phyloP scores from a whole-genome alignment of 1,140 invertebrate species.

The Sinonovacula constricta region DNA sequence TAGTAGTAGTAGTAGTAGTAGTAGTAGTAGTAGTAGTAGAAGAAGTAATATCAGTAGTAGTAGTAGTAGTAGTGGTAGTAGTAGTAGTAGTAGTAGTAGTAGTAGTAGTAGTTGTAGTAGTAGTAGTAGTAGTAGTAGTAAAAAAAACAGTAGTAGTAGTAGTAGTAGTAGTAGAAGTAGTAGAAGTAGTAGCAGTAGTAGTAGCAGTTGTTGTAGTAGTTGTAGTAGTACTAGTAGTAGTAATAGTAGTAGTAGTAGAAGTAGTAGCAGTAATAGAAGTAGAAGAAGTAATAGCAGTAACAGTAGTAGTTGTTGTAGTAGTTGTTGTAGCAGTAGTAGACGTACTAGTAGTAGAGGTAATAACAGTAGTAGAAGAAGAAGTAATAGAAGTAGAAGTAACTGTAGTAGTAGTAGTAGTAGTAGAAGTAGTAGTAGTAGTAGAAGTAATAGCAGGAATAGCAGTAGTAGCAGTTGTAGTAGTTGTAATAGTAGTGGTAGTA shows the following conservation, averaged over 20 bases:
- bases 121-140: conserved; percentile 13
- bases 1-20: conserved; percentile 40
- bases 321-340: conserved; percentile 4
- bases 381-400: neutral
- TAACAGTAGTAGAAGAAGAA: neutral
- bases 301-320: neutral
- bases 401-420: too few relatives aligned
- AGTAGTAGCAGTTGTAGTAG: neutral
- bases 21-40: conserved; percentile 31
- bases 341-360: too few relatives aligned
- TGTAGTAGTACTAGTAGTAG: conserved; percentile 28
- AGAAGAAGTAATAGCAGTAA: neutral
- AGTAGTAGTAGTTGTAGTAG: conserved; percentile 33
- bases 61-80: conserved; percentile 34
- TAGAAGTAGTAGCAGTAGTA: conserved; percentile 22
- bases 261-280: neutral
- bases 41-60: too few relatives aligned
- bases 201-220: conserved; percentile 26
- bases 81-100: conserved; percentile 31
- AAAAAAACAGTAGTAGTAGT: too few relatives aligned
- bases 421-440: too few relatives aligned
- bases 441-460: neutral
- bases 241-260: neutral
- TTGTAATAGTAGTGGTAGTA: conserved; percentile 7
- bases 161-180: conserved; percentile 23